These are phyloP conservation scores for Adineta ricciae DNA, from an alignment of 2,888 invertebrate genomes.

Conservation along the genomic window DNA sequence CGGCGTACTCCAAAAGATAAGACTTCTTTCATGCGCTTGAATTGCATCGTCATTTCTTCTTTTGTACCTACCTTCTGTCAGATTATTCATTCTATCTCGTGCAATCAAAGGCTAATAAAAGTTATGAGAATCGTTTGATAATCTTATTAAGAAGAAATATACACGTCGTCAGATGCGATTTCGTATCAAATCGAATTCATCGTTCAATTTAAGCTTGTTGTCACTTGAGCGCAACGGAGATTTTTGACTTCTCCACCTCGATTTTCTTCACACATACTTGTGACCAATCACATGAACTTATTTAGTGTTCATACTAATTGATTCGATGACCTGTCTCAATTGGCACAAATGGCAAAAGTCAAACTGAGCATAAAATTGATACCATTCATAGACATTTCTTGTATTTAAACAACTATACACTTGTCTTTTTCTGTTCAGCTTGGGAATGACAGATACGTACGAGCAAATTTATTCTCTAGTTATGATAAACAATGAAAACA, in stretches of 20 bases:
- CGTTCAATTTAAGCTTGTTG: background rate
- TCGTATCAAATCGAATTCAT: background rate
- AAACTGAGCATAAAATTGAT: slow-evolving; percentile 11
- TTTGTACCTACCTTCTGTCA: background rate
- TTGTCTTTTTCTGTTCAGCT: background rate
- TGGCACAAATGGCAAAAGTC: background rate
- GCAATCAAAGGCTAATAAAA: background rate
- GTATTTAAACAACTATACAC: background rate
- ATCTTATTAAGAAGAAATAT: background rate
- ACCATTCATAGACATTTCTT: slow-evolving; percentile 9
- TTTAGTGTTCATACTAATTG: slow-evolving; percentile 6
- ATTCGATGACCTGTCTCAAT: slow-evolving; percentile 9
- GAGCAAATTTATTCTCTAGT: background rate
- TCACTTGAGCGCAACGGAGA: background rate
- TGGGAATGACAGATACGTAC: background rate
- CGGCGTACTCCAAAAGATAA: background rate
- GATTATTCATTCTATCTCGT: background rate
- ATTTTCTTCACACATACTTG: background rate
- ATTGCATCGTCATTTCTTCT: slow-evolving; percentile 8
- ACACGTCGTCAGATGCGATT: background rate
- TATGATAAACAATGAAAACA: background rate
- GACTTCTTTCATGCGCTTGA: background rate
- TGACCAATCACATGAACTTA: background rate
- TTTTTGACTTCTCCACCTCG: background rate
- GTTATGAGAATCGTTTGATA: background rate